Conservation (phyloP, 2,888 invertebrate species). For the Philereme vetulata region DNA sequence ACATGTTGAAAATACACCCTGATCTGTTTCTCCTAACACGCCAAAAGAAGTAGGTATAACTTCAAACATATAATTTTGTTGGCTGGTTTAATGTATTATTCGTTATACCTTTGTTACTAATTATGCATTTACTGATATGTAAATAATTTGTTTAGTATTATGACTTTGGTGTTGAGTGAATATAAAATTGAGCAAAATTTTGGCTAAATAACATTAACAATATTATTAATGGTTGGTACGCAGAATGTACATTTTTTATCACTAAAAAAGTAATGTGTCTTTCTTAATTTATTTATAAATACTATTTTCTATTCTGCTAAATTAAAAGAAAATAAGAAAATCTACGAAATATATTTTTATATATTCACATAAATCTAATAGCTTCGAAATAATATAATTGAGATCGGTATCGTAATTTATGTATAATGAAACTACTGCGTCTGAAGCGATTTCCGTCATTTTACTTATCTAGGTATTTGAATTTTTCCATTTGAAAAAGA, state of each 20-base stretch:
- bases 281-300: conserved; percentile 68
- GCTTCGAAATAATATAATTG: conserved; percentile 75
- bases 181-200: conserved; percentile 82
- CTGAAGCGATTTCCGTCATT: conserved; percentile 13
- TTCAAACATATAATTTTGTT: neutral
- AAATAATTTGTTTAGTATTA: conserved; percentile 70
- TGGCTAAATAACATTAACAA: conserved; percentile 79
- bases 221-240: conserved; percentile 44
- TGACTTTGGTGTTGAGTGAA: conserved; percentile 83
- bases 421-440: conserved; percentile 50
- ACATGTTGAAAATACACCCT: too few species aligned
- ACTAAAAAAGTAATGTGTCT: conserved; percentile 75
- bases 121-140: conserved; percentile 81
- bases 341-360: conserved; percentile 51
- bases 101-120: conserved; percentile 45
- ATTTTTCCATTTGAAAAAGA: conserved; percentile 22
- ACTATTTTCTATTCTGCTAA: conserved; percentile 49
- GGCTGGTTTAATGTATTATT: conserved; percentile 7
- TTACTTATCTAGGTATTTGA: conserved; percentile 11
- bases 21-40: too few species aligned
- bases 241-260: conserved; percentile 66
- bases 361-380: conserved; percentile 69
- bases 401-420: conserved; percentile 74
- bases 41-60: too few species aligned
- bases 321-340: conserved; percentile 64